Base-by-base conservation (phyloP, 2,888 invertebrate genomes). In the Eucera pruinosa region DNA sequence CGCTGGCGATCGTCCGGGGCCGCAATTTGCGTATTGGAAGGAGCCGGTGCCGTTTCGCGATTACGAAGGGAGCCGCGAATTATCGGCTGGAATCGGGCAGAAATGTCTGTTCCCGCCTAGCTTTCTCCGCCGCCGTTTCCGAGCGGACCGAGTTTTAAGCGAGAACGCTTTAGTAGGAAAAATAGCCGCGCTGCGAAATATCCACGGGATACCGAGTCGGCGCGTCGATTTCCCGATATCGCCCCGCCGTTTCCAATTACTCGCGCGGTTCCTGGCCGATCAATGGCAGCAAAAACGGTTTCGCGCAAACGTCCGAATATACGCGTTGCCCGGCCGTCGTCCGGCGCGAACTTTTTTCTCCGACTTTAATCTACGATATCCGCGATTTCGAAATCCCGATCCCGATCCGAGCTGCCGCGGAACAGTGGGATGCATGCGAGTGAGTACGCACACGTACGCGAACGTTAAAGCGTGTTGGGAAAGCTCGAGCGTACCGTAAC, bases 321-420 rank as follows among this genome's bases (percentile, higher is more conserved):
- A n/a, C n/a, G n/a, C 69, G 69, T 81, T 81, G 69, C 67, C n/a
- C 81, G 61, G 61, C 57, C 39, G 57, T 47, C n/a, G 15, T 30
- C n/a, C 15, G 23, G 45, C n/a, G 0, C n/a, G 43, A 61, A 15
- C 54, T 62, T 52, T 71, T 68, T 55, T 33, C 15, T 47, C 18
- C 27, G 30, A 43, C 58, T 52, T n/a, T 72, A 68, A 83, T 72
- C 64, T 36, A 50, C 60, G 58, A 67, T 81, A 72, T 83, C 82
- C 83, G 78, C 67, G 74, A 67, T 83, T 80, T 78, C 72, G 61
- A 83, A 74, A 83, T 77, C 70, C 62, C 73, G 65, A 66, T 64
- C 69, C 18, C 2, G 5, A 0, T 3, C 4, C 33, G n/a, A 13
- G 13, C 23, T 23, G 41, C 18, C 36, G 36, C 25, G 18, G 39